Conservation (phyloP, 2,113 vertebrate genomes). For the Barbus barbus region DNA sequence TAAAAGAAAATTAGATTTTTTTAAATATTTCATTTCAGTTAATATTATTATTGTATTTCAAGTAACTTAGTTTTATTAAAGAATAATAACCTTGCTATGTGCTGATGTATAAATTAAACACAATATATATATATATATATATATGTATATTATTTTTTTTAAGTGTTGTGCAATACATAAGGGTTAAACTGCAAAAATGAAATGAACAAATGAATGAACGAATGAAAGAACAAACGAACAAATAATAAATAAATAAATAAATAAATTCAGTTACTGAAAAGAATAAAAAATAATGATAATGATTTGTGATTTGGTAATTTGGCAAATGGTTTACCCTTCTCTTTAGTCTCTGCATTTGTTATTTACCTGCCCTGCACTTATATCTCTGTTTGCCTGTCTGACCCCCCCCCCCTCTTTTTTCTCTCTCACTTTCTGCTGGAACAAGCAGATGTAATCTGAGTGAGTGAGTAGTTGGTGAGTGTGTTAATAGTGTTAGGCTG, state of each 20-base stretch:
- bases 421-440: constrained; percentile 9
- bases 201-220: neutral
- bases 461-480: constrained; percentile 54
- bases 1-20: no score
- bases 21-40: no score
- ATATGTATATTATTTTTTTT: neutral
- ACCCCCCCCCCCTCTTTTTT: neutral
- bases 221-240: neutral
- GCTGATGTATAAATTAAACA: neutral
- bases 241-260: neutral
- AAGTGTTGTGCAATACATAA: neutral
- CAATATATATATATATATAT: neutral
- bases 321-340: neutral
- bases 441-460: constrained; percentile 44
- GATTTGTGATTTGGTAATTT: no score
- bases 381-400: neutral
- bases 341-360: neutral
- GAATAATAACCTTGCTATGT: no score
- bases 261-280: neutral
- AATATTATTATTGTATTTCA: no score
- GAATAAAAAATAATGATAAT: no score
- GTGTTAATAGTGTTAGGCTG: constrained; percentile 68
- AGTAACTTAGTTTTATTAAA: no score
- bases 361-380: neutral
- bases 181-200: neutral